Base-by-base conservation (phyloP, 2,113 vertebrate species). In the Scolopax mira region DNA sequence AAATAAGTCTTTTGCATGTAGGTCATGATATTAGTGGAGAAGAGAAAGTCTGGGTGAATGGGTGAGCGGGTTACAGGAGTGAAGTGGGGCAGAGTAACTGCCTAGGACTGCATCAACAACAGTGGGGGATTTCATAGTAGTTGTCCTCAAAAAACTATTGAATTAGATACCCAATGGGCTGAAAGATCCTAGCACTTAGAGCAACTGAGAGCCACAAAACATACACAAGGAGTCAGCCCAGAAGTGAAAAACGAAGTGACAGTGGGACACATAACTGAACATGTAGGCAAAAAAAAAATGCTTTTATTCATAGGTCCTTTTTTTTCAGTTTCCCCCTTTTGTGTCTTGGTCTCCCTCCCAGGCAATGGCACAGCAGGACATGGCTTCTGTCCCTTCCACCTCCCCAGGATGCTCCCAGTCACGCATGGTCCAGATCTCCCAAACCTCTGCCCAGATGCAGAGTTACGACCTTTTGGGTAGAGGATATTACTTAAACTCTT, bases 11-110 rank as follows among this genome's bases (percentile, higher is more conserved):
- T 88, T 74, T 80, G 85, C 89, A 94, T 95, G 57, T 95, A 92
- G 94, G 92, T 96, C 93, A 95, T 79, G n/a, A 42, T 92, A 92
- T 51, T 66, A 91, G 65, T 35, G 57, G 39, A 79, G 65, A 96
- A 86, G 48, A 67, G 88, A 82, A 88, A 58, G 74, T 80, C 69
- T 88, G 51, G 67, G 77, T 90, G 85, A 88, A 54, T 0, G 8
- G 88, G 74, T 94, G 92, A 95, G 55, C 67, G 71, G 67, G 84
- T 94, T 88, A 94, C 10, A 74, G 39, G 35, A 85, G 18, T 18
- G 66, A 88, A 93, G 55, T 11, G 27, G 67, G 17, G 19, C 55
- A 94, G 49, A 60, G 57, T 37, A 89, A 35, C 33, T 12, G 2
- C 55, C 55, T 46, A 64, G 15, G 44, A 79, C 33, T 72, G 2